Evolutionary conservation across 2,888 invertebrate species (phyloP).

Genomic region (Oegoconia quadripuncta): DNA sequence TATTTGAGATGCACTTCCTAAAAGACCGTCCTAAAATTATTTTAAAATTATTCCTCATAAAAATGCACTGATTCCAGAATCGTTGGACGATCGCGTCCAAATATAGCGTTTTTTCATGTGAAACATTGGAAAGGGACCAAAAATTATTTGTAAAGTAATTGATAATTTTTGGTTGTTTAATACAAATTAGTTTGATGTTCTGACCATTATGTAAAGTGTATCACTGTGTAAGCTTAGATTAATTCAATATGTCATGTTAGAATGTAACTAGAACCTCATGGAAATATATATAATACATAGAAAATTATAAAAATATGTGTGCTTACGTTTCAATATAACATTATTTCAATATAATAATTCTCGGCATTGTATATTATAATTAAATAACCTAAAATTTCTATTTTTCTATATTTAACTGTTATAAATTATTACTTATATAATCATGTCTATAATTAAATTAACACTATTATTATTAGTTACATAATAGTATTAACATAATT

Average conservation of each 20-base stretch:
- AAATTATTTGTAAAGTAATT: constrained; percentile 49
- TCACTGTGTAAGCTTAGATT: constrained; percentile 73
- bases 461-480: too few relatives aligned
- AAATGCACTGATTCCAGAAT: constrained; percentile 42
- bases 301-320: constrained; percentile 43
- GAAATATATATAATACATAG: constrained; percentile 52
- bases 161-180: constrained; percentile 55
- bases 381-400: neutral
- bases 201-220: constrained; percentile 69
- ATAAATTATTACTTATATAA: too few relatives aligned
- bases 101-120: constrained; percentile 54
- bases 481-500: too few relatives aligned
- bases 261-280: constrained; percentile 62
- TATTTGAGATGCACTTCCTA: too few relatives aligned
- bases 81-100: constrained; percentile 78
- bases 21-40: too few relatives aligned
- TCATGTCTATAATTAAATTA: too few relatives aligned
- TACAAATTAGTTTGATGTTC: constrained; percentile 71
- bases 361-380: too few relatives aligned
- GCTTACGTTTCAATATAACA: constrained; percentile 27
- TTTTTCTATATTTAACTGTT: neutral
- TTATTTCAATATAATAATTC: neutral
- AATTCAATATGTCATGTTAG: constrained; percentile 72
- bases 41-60: too few relatives aligned
- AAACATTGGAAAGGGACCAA: constrained; percentile 38